A percentile compares a stretch with the other conserved stretches of the same genome.
Evolutionary conservation across 2,888 invertebrate species (phyloP).

Genomic region (Microplitis deprimator): DNA sequence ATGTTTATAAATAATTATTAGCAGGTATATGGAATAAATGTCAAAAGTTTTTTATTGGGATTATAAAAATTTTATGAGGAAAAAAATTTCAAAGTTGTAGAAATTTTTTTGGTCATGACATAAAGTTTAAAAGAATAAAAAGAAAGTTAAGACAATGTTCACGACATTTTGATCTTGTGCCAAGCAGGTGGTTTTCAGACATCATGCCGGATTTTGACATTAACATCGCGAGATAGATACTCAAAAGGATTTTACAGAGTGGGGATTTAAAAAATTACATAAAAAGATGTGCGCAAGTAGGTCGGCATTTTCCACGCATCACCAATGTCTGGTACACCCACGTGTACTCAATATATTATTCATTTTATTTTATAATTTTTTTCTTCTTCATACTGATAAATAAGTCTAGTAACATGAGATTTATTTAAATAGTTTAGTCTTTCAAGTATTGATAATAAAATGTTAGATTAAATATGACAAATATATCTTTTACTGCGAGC

Average conservation of each 20-base stretch:
- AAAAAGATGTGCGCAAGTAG: conserved; percentile 54
- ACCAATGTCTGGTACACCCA: conserved; percentile 62
- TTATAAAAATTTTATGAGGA: conserved; percentile 3
- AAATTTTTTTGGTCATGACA: conserved; percentile 46
- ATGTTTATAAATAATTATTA: not conserved
- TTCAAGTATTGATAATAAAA: not conserved
- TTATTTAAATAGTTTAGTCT: not conserved
- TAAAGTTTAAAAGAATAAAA: conserved; percentile 31
- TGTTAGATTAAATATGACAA: not conserved
- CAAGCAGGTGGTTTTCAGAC: conserved; percentile 68
- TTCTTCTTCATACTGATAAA: not conserved
- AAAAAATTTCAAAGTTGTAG: conserved; percentile 7
- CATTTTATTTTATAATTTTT: conserved; percentile 1
- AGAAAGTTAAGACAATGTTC: conserved; percentile 29
- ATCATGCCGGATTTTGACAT: conserved; percentile 49
- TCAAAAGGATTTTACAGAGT: conserved; percentile 51
- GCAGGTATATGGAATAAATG: not conserved
- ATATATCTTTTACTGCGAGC: conserved; percentile 7
- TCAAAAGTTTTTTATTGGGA: not conserved
- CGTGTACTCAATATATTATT: conserved; percentile 43
- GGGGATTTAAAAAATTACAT: conserved; percentile 18
- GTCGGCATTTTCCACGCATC: conserved; percentile 68
- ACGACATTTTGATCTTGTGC: conserved; percentile 60
- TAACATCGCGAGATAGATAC: conserved; percentile 53
- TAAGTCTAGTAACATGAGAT: not conserved